Evolutionary conservation across 2,797 vertebrate genomes (phyloP), one percentile per base, ranked within the genome.

Genomic region (Cryptoblepharus egeriae): DNA sequence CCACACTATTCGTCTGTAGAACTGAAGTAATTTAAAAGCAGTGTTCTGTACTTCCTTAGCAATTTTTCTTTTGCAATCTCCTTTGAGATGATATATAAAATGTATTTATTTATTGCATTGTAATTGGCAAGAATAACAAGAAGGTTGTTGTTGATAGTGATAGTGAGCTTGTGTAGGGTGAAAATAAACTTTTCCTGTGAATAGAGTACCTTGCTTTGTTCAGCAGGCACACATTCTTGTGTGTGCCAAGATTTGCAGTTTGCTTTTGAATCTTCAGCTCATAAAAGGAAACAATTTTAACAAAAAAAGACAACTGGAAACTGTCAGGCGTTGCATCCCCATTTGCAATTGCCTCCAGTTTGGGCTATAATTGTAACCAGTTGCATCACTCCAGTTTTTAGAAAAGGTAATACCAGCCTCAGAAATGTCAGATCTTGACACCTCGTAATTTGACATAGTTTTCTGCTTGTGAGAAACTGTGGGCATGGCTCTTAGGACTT

Each of bases 141-240:
- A 67, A 45, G 5, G 42, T 5, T 45, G 42, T 5, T 45, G 42
- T 5, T 45, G 42, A 45, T 45, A 11, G 11, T 87, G 87, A 88
- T 87, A 87, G 67, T 3, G 58, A 22, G 82, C 58, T 75, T 49
- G 67, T 74, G 65, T 83, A n/a, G 60, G 65, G 76, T 42, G 87
- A 86, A 79, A 86, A 82, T 86, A 89, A 92, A 91, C 89, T 90
- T 89, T 88, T 57, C 79, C 75, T 76, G 70, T 87, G 79, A 77
- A 63, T 83, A 88, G 86, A 90, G 76, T 83, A 88, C 87, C 82
- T 77, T 55, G 72, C 82, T 86, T 70, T 55, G 3, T 67, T n/a
- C n/a, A 32, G 45, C 10, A 3, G 15, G 15, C 65, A 28, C 16
- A n/a, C n/a, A n/a, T n/a, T n/a, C n/a, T n/a, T n/a, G n/a, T n/a